Base-by-base conservation (phyloP, 2,797 vertebrate species). In the Melanotaenia trifasciata region DNA sequence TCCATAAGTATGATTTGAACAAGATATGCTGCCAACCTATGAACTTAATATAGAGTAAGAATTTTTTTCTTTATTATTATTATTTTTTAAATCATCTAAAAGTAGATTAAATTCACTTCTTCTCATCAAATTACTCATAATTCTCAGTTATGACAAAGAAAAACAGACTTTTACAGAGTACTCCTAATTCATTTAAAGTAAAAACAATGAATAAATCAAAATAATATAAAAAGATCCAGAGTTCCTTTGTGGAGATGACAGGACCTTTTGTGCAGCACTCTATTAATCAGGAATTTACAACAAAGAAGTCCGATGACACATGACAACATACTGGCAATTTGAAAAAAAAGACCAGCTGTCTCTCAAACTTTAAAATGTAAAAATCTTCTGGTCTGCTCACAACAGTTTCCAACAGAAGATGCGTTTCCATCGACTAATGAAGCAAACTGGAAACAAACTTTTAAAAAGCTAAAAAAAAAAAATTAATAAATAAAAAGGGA, bases 161-260 rank as follows among this genome's bases (percentile, higher is more conserved):
- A 47, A 47, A 43, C 16, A 8, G 43, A 8, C 16, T 47, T 47
- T 47, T 47, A 5, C 18, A 47, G 18, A 20, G 43, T n/a, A 20
- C 18, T 1, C 18, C 6, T n/a, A 20, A 47, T 47, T 47, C 5
- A n/a, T 47, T n/a, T n/a, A 20, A 6, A 47, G 18, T n/a, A 8
- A 47, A n/a, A 47, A 32, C 32, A n/a, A 47, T 45, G 18, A 47
- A 20, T 47, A 47, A 7, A n/a, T 47, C 43, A 7, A 2, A 47
- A n/a, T 47, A 47, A 47, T 45, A 5, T 47, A 18, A 45, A 43
- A 57, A 68, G 30, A 45, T 16, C 13, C 56, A 35, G 30, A 26
- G 20, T 58, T 58, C 40, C 66, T 32, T 67, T 57, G 53, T 45
- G 54, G 36, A 67, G 32, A 36, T n/a, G 32, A 33, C 32, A 60